These are phyloP conservation scores for Vollenhovia emeryi DNA, from an alignment of 1,140 invertebrate species.

Conservation along the genomic window DNA sequence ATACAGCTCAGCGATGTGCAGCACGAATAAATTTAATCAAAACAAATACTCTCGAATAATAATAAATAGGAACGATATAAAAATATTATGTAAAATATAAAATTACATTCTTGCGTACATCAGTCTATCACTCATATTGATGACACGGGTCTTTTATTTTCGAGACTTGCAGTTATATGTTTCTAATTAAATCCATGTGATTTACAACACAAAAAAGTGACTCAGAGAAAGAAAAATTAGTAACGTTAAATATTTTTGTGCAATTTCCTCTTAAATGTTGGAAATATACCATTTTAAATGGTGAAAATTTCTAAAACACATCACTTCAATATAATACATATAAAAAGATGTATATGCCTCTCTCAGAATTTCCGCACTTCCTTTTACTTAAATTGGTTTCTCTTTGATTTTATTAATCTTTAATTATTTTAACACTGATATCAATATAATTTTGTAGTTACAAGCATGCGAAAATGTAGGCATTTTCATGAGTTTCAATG, in stretches of 20 bases:
- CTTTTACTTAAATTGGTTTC: neutral
- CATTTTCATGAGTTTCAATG: neutral
- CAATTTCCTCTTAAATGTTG: neutral
- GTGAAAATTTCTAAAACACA: conserved; percentile 3
- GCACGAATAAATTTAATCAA: conserved; percentile 10
- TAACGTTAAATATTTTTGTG: conserved; percentile 2
- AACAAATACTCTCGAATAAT: neutral
- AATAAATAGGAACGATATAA: neutral
- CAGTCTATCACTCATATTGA: conserved; percentile 2
- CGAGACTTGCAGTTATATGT: neutral
- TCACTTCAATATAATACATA: neutral
- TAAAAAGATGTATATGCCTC: neutral
- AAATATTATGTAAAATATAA: conserved; percentile 9
- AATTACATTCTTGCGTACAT: conserved; percentile 3
- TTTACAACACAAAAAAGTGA: neutral
- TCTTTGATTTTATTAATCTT: neutral
- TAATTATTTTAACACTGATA: neutral
- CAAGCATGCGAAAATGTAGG: neutral
- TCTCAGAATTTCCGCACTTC: neutral
- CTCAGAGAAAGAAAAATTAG: neutral
- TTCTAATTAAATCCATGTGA: neutral
- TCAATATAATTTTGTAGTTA: neutral
- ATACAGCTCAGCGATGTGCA: neutral
- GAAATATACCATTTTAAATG: neutral
- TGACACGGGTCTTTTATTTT: neutral